Evolutionary conservation across 2,888 invertebrate species (phyloP).

Genomic region (Napeogenes sylphis): DNA sequence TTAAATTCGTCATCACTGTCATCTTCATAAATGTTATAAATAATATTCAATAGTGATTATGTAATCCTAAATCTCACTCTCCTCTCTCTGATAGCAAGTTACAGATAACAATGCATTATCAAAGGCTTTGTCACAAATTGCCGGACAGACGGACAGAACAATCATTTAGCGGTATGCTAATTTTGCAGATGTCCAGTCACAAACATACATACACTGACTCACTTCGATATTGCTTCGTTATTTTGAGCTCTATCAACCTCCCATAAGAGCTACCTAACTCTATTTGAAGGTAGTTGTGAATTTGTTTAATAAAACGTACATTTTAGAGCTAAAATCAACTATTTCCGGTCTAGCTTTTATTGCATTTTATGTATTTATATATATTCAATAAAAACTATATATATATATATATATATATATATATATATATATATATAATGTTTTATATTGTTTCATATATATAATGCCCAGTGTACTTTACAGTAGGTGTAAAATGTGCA

Average conservation of each 20-base stretch:
- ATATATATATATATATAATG: too few species aligned
- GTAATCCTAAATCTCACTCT: too few species aligned
- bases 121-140: slow-evolving; percentile 4
- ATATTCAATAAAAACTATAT: too few species aligned
- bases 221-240: background rate
- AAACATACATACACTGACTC: background rate
- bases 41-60: too few species aligned
- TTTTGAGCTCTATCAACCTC: background rate
- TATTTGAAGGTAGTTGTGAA: background rate
- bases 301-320: background rate
- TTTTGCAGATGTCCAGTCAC: slow-evolving; percentile 49
- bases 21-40: too few species aligned
- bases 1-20: too few species aligned
- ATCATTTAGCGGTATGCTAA: slow-evolving; percentile 63
- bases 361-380: background rate
- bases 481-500: too few species aligned
- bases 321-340: slow-evolving; percentile 11
- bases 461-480: too few species aligned
- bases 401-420: too few species aligned
- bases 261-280: background rate
- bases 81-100: background rate
- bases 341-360: slow-evolving; percentile 14
- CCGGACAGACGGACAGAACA: slow-evolving; percentile 49
- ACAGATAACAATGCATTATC: slow-evolving; percentile 1
- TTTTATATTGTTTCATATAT: too few species aligned